phyloP scores from a whole-genome alignment of 2,113 vertebrate species.

The Gallinago paraguaiae region DNA sequence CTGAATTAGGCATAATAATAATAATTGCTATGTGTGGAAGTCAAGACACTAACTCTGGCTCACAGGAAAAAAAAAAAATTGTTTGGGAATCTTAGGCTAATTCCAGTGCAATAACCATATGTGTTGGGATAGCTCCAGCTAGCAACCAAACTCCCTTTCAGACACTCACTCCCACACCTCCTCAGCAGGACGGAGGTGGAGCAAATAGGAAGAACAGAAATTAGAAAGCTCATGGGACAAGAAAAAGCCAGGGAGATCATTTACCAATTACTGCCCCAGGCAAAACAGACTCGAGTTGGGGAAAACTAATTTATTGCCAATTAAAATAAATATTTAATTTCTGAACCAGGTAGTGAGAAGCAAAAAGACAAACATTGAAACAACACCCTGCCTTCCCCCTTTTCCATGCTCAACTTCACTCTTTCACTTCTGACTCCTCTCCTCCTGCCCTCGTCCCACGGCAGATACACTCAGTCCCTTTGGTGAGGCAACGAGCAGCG shows the following conservation, averaged over 20 bases:
- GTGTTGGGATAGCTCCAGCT: background rate
- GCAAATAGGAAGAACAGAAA: background rate
- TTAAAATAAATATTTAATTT: background rate
- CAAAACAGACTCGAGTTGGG: background rate
- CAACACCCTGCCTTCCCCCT: background rate
- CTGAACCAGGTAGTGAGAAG: background rate
- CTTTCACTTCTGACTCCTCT: background rate
- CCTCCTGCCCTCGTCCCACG: background rate
- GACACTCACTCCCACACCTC: background rate
- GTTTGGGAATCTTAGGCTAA: background rate
- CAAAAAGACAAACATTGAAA: background rate
- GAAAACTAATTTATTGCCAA: background rate
- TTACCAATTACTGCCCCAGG: background rate
- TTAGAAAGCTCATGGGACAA: background rate
- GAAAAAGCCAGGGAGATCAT: background rate
- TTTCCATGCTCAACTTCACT: background rate
- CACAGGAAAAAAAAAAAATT: background rate
- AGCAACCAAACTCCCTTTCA: background rate
- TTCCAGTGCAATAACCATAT: background rate
- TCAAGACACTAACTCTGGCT: background rate
- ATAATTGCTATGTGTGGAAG: background rate
- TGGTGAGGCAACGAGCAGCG: fast-evolving
- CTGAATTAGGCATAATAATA: background rate
- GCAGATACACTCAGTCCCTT: background rate
- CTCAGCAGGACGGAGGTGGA: background rate